Percentiles rank a stretch among this genome's conserved stretches.
Evolutionary conservation across 2,797 vertebrate genomes (phyloP).

Genomic region (Paedocypris micromegethes): DNA sequence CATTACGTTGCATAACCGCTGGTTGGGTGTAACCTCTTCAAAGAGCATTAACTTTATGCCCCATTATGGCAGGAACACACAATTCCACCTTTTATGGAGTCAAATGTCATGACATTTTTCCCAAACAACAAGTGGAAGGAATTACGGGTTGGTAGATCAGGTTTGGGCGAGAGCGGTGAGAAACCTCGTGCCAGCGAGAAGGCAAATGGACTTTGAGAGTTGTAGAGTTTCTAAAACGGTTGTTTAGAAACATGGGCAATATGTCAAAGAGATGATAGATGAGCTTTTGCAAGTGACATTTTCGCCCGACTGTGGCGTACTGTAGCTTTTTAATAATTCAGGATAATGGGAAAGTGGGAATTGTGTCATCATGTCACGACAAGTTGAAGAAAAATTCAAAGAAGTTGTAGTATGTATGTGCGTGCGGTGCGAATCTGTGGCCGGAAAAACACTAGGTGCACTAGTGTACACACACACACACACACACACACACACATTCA

Average conservation of each 20-base stretch:
- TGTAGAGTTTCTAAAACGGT: too few species aligned
- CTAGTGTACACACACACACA: too few species aligned
- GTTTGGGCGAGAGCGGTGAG: not conserved
- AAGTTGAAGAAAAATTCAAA: slow-evolving; percentile 24
- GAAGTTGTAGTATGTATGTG: slow-evolving; percentile 22
- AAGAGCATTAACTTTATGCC: slow-evolving; percentile 12
- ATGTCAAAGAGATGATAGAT: too few species aligned
- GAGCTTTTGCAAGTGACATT: too few species aligned
- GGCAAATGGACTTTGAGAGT: too few species aligned
- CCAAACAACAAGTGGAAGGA: not conserved
- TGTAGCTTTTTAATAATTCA: slow-evolving; percentile 4
- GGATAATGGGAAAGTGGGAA: slow-evolving; percentile 33
- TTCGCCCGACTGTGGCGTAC: too few species aligned
- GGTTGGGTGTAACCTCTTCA: slow-evolving; percentile 27
- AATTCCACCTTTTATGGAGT: slow-evolving; percentile 7
- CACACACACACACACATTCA: too few species aligned
- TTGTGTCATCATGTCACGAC: slow-evolving; percentile 25
- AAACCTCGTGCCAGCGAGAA: too few species aligned
- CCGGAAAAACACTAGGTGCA: too few species aligned
- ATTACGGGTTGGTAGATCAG: slow-evolving; percentile 14
- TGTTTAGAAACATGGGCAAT: too few species aligned
- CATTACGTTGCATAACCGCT: slow-evolving; percentile 24
- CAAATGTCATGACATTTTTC: not conserved
- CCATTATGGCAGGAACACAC: slow-evolving; percentile 14
- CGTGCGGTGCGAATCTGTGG: not conserved